Conservation (phyloP, 2,888 invertebrate genomes). For the Sericinus montela region DNA sequence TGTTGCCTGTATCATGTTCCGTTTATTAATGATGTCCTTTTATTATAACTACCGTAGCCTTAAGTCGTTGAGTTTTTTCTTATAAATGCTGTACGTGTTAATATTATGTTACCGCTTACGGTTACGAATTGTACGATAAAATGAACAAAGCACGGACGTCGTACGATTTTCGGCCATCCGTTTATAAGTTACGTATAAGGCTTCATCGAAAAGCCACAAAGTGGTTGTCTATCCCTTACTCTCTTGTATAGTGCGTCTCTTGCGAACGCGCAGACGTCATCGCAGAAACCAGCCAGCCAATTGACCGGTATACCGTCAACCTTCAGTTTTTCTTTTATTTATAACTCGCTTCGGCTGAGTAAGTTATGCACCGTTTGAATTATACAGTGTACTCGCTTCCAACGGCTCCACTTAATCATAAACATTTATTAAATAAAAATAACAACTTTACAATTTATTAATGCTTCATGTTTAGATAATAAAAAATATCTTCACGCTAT, state of each 20-base stretch:
- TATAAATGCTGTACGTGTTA: conserved; percentile 38
- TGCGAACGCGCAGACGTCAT: conserved; percentile 61
- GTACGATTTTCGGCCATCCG: conserved; percentile 69
- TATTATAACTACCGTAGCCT: background rate
- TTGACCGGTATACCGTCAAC: conserved; percentile 78
- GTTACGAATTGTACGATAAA: conserved; percentile 40
- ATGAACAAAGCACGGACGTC: conserved; percentile 64
- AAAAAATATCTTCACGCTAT: no score
- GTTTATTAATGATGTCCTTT: background rate
- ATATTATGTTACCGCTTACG: conserved; percentile 40
- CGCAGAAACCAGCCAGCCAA: conserved; percentile 77
- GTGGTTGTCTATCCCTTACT: conserved; percentile 41
- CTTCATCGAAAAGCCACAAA: conserved; percentile 65
- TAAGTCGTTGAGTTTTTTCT: conserved; percentile 23
- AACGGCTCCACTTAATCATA: background rate
- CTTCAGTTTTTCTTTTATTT: conserved; percentile 79
- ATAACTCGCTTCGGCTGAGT: conserved; percentile 72
- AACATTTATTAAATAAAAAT: no score
- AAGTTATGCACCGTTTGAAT: conserved; percentile 65
- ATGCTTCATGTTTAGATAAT: no score
- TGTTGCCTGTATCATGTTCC: background rate
- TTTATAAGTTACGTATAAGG: conserved; percentile 68
- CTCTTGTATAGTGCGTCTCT: conserved; percentile 35
- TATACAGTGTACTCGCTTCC: conserved; percentile 25
- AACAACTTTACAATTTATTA: no score